Percentiles rank a stretch among this genome's conserved stretches.
These are phyloP conservation scores for Drosophila tropicalis DNA, from an alignment of 1,140 invertebrate genomes.

Conservation along the genomic window DNA sequence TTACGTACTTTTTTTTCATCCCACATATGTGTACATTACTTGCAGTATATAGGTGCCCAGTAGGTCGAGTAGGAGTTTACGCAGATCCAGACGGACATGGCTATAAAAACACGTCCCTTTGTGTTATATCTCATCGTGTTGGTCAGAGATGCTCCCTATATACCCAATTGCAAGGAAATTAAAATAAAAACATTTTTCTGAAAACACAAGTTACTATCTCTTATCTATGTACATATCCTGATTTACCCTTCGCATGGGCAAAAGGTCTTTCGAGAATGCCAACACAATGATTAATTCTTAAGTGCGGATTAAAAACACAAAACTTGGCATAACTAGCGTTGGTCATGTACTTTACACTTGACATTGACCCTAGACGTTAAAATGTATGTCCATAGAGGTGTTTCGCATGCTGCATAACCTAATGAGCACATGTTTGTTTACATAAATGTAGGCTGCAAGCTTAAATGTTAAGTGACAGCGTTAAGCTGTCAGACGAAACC, in stretches of 20 bases:
- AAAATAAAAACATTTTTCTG: too few relatives aligned
- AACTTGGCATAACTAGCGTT: too few relatives aligned
- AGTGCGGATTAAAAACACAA: background rate
- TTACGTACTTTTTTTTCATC: too few relatives aligned
- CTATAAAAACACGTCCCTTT: too few relatives aligned
- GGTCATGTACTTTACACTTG: conserved; percentile 50
- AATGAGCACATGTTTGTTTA: conserved; percentile 47
- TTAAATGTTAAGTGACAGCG: conserved; percentile 37
- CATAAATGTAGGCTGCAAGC: background rate
- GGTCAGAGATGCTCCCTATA: too few relatives aligned
- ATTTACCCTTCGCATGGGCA: background rate
- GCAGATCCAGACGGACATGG: too few relatives aligned
- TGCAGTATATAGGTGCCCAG: too few relatives aligned
- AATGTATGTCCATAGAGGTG: conserved; percentile 8
- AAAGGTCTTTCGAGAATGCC: background rate
- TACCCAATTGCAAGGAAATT: too few relatives aligned
- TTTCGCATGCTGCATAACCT: conserved; percentile 60
- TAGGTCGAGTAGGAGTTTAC: too few relatives aligned
- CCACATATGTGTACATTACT: too few relatives aligned
- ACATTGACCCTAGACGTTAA: conserved; percentile 60
- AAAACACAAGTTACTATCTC: too few relatives aligned
- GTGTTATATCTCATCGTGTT: too few relatives aligned
- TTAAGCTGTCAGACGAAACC: conserved; percentile 44
- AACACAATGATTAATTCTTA: background rate
- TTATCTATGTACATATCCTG: background rate